phyloP scores from a whole-genome alignment of 2,888 invertebrate genomes.

The Agrochola circellaris region DNA sequence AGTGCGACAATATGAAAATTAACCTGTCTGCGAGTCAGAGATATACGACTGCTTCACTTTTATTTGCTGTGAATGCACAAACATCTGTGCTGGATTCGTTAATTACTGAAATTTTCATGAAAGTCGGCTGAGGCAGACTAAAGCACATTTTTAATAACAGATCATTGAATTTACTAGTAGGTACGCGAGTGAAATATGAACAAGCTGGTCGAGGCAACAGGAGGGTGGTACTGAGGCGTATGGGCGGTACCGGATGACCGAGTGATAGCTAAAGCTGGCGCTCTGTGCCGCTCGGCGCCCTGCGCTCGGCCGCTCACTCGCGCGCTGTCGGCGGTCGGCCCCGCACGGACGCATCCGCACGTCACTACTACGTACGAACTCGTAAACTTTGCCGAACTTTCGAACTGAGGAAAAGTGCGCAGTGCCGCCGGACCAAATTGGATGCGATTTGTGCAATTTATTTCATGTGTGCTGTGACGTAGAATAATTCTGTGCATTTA shows the following conservation, averaged over 20 bases:
- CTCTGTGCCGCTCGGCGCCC: constrained; percentile 40
- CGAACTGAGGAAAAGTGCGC: constrained; percentile 68
- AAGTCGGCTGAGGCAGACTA: constrained; percentile 27
- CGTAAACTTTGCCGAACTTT: constrained; percentile 76
- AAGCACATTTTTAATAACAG: constrained; percentile 60
- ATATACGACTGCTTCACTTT: constrained; percentile 36
- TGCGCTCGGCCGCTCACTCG: constrained; percentile 60
- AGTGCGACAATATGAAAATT: constrained; percentile 60
- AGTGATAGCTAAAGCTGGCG: constrained; percentile 50
- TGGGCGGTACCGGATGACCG: constrained; percentile 70
- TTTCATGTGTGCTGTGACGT: constrained; percentile 68
- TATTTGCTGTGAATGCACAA: constrained; percentile 32
- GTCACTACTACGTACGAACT: constrained; percentile 46
- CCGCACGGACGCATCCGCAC: constrained; percentile 60
- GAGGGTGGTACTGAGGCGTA: constrained; percentile 75
- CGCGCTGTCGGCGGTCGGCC: constrained; percentile 64
- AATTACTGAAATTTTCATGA: constrained; percentile 38
- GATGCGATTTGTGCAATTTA: constrained; percentile 79
- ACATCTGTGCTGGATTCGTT: constrained; percentile 36
- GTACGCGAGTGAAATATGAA: constrained; percentile 67
- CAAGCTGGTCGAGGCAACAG: constrained; percentile 72
- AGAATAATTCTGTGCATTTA: constrained; percentile 62
- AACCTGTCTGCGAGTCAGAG: constrained; percentile 54
- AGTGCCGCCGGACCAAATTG: constrained; percentile 70
- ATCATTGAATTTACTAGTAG: constrained; percentile 63